Conservation (phyloP, 2,113 vertebrate species). For the Corydoras maculifer region DNA sequence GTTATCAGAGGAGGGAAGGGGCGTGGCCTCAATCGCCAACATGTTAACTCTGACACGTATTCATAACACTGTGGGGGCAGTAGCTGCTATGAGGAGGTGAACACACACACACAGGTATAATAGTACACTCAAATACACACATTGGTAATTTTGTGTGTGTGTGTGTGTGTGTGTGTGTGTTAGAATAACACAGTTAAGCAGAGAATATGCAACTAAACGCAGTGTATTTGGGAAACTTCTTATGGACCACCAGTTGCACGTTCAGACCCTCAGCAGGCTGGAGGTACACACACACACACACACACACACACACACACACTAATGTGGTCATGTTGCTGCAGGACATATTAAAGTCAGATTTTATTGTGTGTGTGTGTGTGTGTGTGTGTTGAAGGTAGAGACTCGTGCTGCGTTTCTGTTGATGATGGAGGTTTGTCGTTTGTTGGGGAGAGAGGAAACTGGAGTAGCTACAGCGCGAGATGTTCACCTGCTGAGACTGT, state of each 20-base stretch:
- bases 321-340: too few species aligned
- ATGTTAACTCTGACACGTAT: conserved; percentile 81
- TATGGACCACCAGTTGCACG: conserved; percentile 75
- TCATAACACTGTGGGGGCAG: conserved; percentile 72
- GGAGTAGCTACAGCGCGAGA: conserved; percentile 61
- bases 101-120: neutral
- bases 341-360: too few species aligned
- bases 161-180: conserved; percentile 28
- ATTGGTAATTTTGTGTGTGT: conserved; percentile 10
- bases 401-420: conserved; percentile 67
- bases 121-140: neutral
- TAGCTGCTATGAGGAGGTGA: conserved; percentile 76
- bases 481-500: conserved; percentile 65
- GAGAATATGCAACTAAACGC: conserved; percentile 70
- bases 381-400: conserved; percentile 63
- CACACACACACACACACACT: conserved; percentile 2
- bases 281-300: conserved; percentile 59
- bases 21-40: conserved; percentile 73
- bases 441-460: conserved; percentile 74
- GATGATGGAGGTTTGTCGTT: conserved; percentile 66
- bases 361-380: neutral
- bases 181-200: conserved; percentile 71
- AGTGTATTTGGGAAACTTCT: conserved; percentile 74
- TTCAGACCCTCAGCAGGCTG: conserved; percentile 74
- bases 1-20: conserved; percentile 76